Conservation (phyloP, 2,797 vertebrate species). For the Cetoscarus ocellatus region DNA sequence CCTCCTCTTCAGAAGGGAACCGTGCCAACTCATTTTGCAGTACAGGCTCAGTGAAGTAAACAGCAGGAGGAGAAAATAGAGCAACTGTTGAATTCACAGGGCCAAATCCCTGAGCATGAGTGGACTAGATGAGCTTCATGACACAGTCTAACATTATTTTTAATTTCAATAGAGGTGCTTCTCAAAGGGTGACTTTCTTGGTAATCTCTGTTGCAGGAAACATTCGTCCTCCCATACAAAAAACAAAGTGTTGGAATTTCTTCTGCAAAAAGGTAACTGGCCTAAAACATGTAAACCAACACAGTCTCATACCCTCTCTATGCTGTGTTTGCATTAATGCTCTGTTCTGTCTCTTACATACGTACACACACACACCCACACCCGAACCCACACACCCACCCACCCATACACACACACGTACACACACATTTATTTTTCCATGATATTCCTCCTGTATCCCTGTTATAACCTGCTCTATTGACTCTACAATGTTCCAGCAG, state of each 20-base stretch:
- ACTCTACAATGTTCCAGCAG: conserved; percentile 55
- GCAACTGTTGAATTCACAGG: conserved; percentile 62
- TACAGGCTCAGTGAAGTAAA: conserved; percentile 45
- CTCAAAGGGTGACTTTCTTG: conserved; percentile 31
- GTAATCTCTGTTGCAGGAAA: conserved; percentile 28
- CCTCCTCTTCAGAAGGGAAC: conserved; percentile 29
- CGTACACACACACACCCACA: no score
- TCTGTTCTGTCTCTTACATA: no score
- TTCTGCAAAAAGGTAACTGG: conserved; percentile 8
- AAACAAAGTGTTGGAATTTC: conserved; percentile 10
- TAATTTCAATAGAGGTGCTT: conserved; percentile 64
- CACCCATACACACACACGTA: no score
- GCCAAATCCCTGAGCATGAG: conserved; percentile 54
- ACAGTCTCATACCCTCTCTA: no score
- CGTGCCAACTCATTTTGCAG: conserved; percentile 49
- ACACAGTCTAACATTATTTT: conserved; percentile 62
- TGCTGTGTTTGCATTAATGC: no score
- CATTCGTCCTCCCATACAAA: conserved; percentile 6
- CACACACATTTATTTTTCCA: conserved; percentile 48
- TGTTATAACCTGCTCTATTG: conserved; percentile 65
- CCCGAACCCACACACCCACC: no score
- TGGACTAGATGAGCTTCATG: conserved; percentile 61
- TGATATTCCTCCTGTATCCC: conserved; percentile 56
- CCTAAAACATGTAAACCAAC: conserved; percentile 1
- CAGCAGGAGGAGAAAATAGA: conserved; percentile 39